phyloP scores from a whole-genome alignment of 1,140 invertebrate species.

The Scylla paramamosain region DNA sequence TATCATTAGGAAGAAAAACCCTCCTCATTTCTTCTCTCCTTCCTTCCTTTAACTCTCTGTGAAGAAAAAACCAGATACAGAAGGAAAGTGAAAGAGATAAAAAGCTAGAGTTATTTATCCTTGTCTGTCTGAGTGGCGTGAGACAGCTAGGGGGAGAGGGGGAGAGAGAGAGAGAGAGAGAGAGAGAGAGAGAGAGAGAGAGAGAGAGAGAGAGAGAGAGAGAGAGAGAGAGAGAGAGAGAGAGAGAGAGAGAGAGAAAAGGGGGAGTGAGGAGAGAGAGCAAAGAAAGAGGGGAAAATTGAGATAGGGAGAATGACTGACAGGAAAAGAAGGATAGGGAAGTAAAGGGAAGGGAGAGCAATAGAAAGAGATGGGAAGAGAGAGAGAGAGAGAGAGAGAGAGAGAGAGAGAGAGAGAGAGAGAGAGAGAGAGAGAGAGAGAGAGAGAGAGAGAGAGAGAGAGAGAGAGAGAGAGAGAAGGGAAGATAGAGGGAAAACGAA shows the following conservation, averaged over 20 bases:
- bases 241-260: not conserved
- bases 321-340: no score
- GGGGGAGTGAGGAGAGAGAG: not conserved
- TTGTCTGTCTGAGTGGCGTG: not conserved
- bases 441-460: not conserved
- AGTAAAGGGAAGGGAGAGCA: no score
- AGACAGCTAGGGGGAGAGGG: not conserved
- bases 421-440: not conserved
- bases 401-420: not conserved
- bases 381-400: not conserved
- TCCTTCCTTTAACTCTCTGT: no score
- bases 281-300: no score
- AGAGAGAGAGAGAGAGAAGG: not conserved
- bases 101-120: no score
- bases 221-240: no score
- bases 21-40: no score
- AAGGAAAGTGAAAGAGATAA: no score
- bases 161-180: not conserved
- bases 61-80: no score
- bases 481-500: not conserved
- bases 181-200: not conserved
- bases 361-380: not conserved
- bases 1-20: no score
- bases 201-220: not conserved
- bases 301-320: no score